Percentiles rank a stretch among this genome's conserved stretches.
Conservation (phyloP, 2,888 invertebrate genomes). For the Xanthorhoe designata region DNA sequence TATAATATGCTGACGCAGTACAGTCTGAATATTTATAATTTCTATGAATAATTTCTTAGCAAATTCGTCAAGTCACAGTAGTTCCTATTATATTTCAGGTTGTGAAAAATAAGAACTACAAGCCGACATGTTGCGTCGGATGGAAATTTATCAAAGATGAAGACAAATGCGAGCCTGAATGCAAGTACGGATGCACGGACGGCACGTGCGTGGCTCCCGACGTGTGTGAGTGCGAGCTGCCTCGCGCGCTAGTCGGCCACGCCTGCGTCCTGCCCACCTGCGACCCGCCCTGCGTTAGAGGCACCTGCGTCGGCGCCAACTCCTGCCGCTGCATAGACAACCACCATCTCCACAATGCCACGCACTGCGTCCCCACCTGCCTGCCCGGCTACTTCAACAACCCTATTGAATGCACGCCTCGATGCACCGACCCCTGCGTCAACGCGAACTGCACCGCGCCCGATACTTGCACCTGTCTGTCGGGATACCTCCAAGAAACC, state of each 20-base stretch:
- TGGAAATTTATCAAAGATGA: constrained; percentile 30
- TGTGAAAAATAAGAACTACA: constrained; percentile 9
- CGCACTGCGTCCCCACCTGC: constrained; percentile 37
- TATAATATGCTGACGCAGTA: too few species aligned
- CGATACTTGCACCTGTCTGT: constrained; percentile 69
- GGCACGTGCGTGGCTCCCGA: constrained; percentile 60
- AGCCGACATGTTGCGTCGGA: constrained; percentile 42
- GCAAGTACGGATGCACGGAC: constrained; percentile 55
- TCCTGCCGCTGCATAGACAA: constrained; percentile 49
- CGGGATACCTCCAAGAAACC: constrained; percentile 51
- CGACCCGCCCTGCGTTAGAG: constrained; percentile 67
- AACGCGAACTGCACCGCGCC: constrained; percentile 78
- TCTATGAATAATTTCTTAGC: background rate
- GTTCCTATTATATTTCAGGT: constrained; percentile 36
- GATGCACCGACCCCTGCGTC: constrained; percentile 67
- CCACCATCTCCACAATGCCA: constrained; percentile 34
- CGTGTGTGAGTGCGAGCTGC: constrained; percentile 59
- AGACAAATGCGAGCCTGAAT: constrained; percentile 47
- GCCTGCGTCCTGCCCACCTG: constrained; percentile 61
- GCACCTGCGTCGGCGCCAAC: constrained; percentile 49
- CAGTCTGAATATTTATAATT: background rate
- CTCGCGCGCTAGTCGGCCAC: constrained; percentile 43
- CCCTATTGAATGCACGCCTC: constrained; percentile 62
- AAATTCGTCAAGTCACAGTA: background rate
- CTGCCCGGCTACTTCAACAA: constrained; percentile 29